A percentile compares a stretch with the other conserved stretches of the same genome.
phyloP scores from a whole-genome alignment of 2,888 invertebrate genomes.

The Nephrotoma appendiculata region DNA sequence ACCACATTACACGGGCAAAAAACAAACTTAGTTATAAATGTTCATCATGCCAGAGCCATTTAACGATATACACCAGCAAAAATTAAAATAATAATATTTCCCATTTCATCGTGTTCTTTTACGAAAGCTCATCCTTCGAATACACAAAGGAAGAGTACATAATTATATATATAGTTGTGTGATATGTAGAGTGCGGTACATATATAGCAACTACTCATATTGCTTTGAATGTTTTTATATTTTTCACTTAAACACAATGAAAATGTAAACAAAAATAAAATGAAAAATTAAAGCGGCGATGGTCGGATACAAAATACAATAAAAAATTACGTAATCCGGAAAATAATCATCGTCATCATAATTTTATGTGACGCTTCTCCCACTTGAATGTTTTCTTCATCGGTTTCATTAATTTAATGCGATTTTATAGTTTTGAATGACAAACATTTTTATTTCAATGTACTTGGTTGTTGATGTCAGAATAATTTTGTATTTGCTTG shows the following conservation, averaged over 20 bases:
- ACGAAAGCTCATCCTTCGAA: not conserved
- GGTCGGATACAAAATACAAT: not conserved
- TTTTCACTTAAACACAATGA: not conserved
- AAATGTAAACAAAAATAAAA: not conserved
- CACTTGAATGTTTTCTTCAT: not conserved
- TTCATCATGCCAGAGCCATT: not conserved
- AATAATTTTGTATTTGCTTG: not conserved
- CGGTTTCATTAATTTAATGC: not conserved
- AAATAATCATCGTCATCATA: not conserved
- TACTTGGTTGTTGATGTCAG: not conserved
- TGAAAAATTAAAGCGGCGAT: not conserved
- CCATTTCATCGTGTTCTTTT: not conserved
- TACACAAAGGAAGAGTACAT: not conserved
- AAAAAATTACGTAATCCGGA: not conserved
- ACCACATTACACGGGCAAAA: not conserved
- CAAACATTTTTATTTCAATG: not conserved
- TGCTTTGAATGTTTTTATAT: not conserved
- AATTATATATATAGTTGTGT: not conserved
- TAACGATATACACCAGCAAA: not conserved
- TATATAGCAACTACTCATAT: no score
- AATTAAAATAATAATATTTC: not conserved
- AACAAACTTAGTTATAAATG: not conserved
- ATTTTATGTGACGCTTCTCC: no score
- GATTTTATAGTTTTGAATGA: not conserved
- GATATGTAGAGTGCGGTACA: not conserved